Evolutionary conservation across 2,113 vertebrate genomes (phyloP).

Genomic region (Chaetodon auriga): DNA sequence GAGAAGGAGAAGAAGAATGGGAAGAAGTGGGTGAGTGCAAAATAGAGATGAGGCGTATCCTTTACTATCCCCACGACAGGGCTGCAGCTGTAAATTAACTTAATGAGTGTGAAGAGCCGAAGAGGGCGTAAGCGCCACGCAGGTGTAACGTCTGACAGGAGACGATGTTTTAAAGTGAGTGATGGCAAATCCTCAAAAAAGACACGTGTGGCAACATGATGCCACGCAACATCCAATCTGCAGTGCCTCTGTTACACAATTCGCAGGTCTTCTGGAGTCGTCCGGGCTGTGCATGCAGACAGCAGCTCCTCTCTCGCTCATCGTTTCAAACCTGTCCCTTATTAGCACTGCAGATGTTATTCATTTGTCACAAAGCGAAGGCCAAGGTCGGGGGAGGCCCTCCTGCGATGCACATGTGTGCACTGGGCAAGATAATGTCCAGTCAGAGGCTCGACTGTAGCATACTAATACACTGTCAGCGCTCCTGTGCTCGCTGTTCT

Average conservation of each 20-base stretch:
- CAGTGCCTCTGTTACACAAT: not conserved
- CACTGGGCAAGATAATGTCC: conserved; percentile 7
- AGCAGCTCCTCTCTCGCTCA: conserved; percentile 16
- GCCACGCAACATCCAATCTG: conserved; percentile 9
- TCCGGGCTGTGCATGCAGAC: not conserved
- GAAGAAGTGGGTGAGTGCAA: conserved; percentile 47
- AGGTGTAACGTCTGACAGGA: conserved; percentile 34
- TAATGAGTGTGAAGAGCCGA: conserved; percentile 43
- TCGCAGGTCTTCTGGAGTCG: not conserved
- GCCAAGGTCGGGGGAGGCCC: conserved; percentile 26
- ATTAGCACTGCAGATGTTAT: conserved; percentile 67
- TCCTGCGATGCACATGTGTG: conserved; percentile 17
- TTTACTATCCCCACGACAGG: conserved; percentile 44
- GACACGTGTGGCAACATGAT: not conserved
- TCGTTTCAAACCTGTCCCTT: conserved; percentile 33
- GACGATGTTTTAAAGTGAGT: not conserved
- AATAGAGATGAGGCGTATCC: conserved; percentile 54
- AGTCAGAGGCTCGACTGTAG: not conserved
- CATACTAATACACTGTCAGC: conserved; percentile 27
- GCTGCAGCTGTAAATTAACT: conserved; percentile 58
- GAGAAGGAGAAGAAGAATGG: conserved; percentile 28
- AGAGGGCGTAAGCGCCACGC: not conserved
- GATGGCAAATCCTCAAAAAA: conserved; percentile 1
- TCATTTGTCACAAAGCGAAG: conserved; percentile 69
- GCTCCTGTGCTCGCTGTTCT: not conserved